Evolutionary conservation across 2,113 vertebrate species (phyloP).

Genomic region (Arothron firmamentum): DNA sequence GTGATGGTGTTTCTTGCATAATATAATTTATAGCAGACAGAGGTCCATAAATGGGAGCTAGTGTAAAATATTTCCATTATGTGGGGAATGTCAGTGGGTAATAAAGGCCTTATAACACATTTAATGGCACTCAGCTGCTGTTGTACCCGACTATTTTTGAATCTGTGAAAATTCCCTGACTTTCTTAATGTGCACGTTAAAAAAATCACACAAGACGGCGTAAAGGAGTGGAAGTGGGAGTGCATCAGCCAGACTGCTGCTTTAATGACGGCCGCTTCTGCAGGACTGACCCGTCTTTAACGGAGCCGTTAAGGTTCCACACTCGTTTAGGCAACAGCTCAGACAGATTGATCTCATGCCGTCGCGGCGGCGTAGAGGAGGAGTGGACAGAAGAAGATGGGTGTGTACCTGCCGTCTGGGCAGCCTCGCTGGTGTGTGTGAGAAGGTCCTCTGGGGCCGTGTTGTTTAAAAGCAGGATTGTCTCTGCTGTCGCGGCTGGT

Average conservation of each 20-base stretch:
- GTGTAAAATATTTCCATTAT: conserved; percentile 83
- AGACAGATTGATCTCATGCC: conserved; percentile 79
- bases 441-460: no score
- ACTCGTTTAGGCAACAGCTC: conserved; percentile 77
- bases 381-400: conserved; percentile 32
- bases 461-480: neutral
- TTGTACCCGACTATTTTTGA: conserved; percentile 70
- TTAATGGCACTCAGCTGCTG: conserved; percentile 79
- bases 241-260: conserved; percentile 46
- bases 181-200: conserved; percentile 46
- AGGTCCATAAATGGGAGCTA: conserved; percentile 81
- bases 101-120: conserved; percentile 77
- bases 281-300: conserved; percentile 73
- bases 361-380: conserved; percentile 66
- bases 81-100: conserved; percentile 77
- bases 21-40: conserved; percentile 78
- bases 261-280: conserved; percentile 57
- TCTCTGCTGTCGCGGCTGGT: neutral
- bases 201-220: conserved; percentile 37
- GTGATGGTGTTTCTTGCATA: conserved; percentile 85
- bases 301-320: conserved; percentile 78
- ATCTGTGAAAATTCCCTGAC: conserved; percentile 60
- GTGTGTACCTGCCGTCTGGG: no score
- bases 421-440: no score
- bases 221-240: conserved; percentile 41